Conservation (phyloP, 2,113 vertebrate genomes). For the Colistium nudipinnis region DNA sequence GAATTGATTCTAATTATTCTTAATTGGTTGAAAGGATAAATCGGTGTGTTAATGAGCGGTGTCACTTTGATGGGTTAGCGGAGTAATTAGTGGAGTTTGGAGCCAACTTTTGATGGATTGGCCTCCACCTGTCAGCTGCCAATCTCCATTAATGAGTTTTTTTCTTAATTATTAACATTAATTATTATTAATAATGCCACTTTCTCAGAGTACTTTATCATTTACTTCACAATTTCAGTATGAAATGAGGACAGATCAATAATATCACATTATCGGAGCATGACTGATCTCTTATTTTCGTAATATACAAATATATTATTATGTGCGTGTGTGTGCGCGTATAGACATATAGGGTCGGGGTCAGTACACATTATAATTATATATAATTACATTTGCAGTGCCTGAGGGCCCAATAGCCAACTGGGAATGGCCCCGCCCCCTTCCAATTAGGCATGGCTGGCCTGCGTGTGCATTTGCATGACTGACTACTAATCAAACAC, state of each 20-base stretch:
- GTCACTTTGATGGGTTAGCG: conserved; percentile 57
- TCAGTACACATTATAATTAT: too few species aligned
- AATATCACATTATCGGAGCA: too few species aligned
- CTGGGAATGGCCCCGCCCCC: too few species aligned
- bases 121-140: conserved; percentile 66
- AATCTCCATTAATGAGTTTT: conserved; percentile 37
- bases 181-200: too few species aligned
- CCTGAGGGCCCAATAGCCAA: too few species aligned
- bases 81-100: conserved; percentile 65
- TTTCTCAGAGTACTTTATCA: neutral
- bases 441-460: too few species aligned
- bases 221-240: neutral
- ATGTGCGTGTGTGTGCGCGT: too few species aligned
- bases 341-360: too few species aligned
- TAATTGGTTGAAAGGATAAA: conserved; percentile 74
- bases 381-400: too few species aligned
- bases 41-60: conserved; percentile 68
- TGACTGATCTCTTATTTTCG: conserved; percentile 25
- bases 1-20: conserved; percentile 67
- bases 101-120: conserved; percentile 64
- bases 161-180: neutral
- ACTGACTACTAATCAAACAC: neutral
- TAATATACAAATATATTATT: too few species aligned
- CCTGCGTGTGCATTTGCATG: neutral
- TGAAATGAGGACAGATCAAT: conserved; percentile 12